phyloP scores from a whole-genome alignment of 2,888 invertebrate species.

The Capitulum mitella region DNA sequence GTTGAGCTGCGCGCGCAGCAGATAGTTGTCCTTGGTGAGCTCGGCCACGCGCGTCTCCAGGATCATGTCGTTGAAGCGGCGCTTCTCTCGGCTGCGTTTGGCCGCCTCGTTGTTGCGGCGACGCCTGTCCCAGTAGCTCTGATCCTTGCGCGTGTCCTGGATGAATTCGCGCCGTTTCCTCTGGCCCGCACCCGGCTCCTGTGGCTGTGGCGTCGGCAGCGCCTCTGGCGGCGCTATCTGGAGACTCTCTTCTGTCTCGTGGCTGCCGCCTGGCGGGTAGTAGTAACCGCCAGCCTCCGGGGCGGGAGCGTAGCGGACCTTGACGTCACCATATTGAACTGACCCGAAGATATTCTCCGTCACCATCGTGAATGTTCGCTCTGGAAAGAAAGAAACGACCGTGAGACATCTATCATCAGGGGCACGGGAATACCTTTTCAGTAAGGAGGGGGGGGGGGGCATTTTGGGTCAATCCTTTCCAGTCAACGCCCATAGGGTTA shows the following conservation, averaged over 20 bases:
- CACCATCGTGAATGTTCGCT: not conserved
- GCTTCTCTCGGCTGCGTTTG: constrained; percentile 87
- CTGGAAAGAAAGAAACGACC: not conserved
- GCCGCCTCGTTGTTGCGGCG: constrained; percentile 96
- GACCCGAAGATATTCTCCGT: not conserved
- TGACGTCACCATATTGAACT: not conserved
- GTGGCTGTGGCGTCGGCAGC: not conserved
- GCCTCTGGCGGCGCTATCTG: not conserved
- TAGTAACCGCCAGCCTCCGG: not conserved
- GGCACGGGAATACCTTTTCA: not conserved
- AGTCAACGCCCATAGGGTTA: not conserved
- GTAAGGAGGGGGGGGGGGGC: too few species aligned
- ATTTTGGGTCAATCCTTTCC: too few species aligned
- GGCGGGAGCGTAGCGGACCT: not conserved
- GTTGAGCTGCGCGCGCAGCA: constrained; percentile 82
- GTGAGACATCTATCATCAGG: not conserved
- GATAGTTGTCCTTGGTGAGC: constrained; percentile 89
- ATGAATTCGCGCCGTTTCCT: constrained; percentile 93
- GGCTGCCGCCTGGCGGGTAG: not conserved
- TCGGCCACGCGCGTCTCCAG: constrained; percentile 89
- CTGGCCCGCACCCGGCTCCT: constrained; percentile 44
- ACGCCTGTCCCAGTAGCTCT: constrained; percentile 94
- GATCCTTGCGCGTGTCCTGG: constrained; percentile 92
- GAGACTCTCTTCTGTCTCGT: not conserved
- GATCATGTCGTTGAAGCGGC: constrained; percentile 93